Conservation (phyloP, 2,113 vertebrate genomes). For the Progne subis region DNA sequence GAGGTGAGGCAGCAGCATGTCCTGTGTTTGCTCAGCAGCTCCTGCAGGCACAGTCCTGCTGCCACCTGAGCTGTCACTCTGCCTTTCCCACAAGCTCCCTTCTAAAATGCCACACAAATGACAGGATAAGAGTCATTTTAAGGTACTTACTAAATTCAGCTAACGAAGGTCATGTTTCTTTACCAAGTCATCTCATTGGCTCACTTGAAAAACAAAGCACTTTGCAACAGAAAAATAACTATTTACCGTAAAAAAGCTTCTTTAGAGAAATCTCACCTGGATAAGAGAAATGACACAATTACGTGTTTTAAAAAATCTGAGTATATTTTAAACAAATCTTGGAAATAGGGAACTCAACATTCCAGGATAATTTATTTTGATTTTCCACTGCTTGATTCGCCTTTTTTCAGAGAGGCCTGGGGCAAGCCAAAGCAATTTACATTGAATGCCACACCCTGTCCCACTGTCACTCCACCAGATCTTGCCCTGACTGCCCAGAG, state of each 20-base stretch:
- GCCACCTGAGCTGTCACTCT: background rate
- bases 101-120: background rate
- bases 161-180: background rate
- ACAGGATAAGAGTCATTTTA: background rate
- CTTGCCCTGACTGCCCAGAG: background rate
- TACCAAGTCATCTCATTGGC: background rate
- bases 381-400: background rate
- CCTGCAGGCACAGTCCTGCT: background rate
- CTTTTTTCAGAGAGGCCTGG: background rate
- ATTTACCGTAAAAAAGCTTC: background rate
- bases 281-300: background rate
- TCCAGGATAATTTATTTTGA: background rate
- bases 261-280: background rate
- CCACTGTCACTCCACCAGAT: background rate
- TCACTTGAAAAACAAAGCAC: background rate
- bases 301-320: background rate
- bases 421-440: background rate
- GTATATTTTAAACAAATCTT: background rate
- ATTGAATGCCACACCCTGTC: background rate
- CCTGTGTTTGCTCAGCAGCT: background rate
- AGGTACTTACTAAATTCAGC: background rate
- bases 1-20: rapidly evolving
- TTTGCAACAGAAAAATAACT: background rate
- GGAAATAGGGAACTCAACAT: background rate
- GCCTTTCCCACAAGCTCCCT: background rate